These are phyloP conservation scores for Oedothorax gibbosus DNA, from an alignment of 1,140 invertebrate species.

Conservation along the genomic window DNA sequence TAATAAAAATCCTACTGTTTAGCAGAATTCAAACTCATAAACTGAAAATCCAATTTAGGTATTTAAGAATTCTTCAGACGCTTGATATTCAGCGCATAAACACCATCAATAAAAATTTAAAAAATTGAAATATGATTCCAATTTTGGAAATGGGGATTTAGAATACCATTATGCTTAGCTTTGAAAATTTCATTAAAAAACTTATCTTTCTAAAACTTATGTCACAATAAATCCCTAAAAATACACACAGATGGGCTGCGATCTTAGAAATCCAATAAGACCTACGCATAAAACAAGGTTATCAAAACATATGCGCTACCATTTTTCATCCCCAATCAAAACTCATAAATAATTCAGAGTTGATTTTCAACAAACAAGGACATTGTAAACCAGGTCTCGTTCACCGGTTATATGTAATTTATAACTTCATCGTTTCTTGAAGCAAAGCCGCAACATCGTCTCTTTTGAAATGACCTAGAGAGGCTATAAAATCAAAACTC, in stretches of 20 bases:
- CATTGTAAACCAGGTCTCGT: constrained; percentile 18
- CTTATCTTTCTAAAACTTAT: no score
- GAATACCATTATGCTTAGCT: no score
- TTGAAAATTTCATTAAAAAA: no score
- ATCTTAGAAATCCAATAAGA: constrained; percentile 11
- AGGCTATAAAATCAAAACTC: constrained; percentile 34
- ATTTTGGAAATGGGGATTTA: no score
- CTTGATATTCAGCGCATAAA: no score
- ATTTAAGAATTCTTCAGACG: no score
- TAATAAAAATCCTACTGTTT: no score
- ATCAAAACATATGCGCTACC: neutral
- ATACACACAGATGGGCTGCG: neutral
- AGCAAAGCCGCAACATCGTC: neutral
- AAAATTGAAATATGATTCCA: no score
- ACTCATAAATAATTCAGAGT: constrained; percentile 31
- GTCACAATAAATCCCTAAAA: no score
- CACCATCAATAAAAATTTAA: no score
- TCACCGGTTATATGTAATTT: constrained; percentile 15
- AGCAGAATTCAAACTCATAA: no score
- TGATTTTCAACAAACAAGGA: neutral
- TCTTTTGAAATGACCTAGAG: constrained; percentile 17
- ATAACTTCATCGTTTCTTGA: constrained; percentile 21
- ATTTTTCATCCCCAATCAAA: constrained; percentile 20
- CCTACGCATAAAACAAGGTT: constrained; percentile 10
- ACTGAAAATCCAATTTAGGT: no score